Percentiles rank a stretch among this genome's conserved stretches.
These are phyloP conservation scores for Dipodomys merriami DNA, from an alignment of 2,113 vertebrate genomes.

Conservation along the genomic window DNA sequence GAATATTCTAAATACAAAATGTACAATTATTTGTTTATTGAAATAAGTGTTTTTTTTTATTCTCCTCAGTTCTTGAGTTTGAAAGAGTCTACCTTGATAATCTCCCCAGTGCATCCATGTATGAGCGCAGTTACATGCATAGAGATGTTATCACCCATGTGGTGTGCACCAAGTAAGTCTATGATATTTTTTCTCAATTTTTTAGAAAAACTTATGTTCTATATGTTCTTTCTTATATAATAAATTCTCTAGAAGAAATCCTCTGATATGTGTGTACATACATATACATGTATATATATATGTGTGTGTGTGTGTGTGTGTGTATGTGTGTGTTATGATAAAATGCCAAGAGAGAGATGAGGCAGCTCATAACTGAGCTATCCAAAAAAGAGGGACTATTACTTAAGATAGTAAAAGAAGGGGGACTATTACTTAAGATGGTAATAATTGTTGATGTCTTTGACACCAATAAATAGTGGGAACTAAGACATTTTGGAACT, in stretches of 20 bases:
- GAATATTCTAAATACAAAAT: conserved; percentile 26
- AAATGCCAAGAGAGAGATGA: neutral
- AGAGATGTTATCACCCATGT: conserved; percentile 97
- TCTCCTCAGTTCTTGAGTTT: conserved; percentile 92
- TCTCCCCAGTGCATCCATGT: conserved; percentile 95
- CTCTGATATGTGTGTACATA: neutral
- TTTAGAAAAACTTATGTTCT: neutral
- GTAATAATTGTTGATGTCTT: neutral
- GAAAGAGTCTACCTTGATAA: conserved; percentile 96
- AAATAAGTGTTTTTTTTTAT: conserved; percentile 35
- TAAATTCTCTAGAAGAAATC: conserved; percentile 20
- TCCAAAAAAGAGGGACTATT: neutral
- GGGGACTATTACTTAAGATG: neutral
- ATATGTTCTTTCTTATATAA: conserved; percentile 22
- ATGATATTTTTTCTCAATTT: neutral
- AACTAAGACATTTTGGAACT: neutral
- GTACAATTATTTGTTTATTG: conserved; percentile 38
- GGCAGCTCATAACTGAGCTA: neutral
- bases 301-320: no score
- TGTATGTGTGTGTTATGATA: no score
- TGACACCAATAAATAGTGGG: neutral
- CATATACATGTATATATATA: neutral
- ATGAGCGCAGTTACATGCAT: conserved; percentile 99
- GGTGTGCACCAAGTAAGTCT: conserved; percentile 95
- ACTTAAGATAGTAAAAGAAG: neutral